These are phyloP conservation scores for Alectoris magna DNA, from an alignment of 2,797 vertebrate genomes.

Conservation along the genomic window DNA sequence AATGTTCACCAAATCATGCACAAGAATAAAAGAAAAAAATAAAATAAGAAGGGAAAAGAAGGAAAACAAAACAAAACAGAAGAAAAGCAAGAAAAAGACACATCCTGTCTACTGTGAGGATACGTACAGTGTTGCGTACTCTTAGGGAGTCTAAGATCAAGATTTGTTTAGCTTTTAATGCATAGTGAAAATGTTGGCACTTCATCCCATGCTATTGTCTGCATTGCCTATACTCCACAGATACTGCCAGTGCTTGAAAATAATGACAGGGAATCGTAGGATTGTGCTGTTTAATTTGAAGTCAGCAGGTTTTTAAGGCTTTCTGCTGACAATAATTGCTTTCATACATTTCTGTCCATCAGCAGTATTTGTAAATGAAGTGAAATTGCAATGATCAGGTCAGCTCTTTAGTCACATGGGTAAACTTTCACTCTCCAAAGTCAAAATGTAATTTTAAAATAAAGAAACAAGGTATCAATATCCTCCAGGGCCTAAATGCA, in stretches of 20 bases:
- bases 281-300: conserved; percentile 88
- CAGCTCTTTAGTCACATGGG: conserved; percentile 83
- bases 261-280: conserved; percentile 76
- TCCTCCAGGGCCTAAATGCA: conserved; percentile 61
- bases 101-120: conserved; percentile 5
- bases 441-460: conserved; percentile 77
- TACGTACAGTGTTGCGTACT: conserved; percentile 36
- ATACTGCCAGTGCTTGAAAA: conserved; percentile 75
- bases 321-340: conserved; percentile 93
- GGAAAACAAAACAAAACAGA: not conserved
- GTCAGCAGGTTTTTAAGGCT: conserved; percentile 95
- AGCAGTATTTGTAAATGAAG: conserved; percentile 88
- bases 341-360: conserved; percentile 90
- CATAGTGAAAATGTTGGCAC: conserved; percentile 73
- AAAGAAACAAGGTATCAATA: conserved; percentile 56
- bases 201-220: conserved; percentile 65
- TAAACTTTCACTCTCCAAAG: conserved; percentile 82
- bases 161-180: conserved; percentile 66
- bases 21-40: not conserved
- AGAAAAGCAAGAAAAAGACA: not conserved
- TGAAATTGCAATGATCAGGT: conserved; percentile 80
- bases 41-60: not conserved
- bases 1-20: conserved; percentile 49
- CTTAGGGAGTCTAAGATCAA: conserved; percentile 30
- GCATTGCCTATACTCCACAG: conserved; percentile 71